Evolutionary conservation across 2,113 vertebrate species (phyloP).

Genomic region (Stegastes partitus): DNA sequence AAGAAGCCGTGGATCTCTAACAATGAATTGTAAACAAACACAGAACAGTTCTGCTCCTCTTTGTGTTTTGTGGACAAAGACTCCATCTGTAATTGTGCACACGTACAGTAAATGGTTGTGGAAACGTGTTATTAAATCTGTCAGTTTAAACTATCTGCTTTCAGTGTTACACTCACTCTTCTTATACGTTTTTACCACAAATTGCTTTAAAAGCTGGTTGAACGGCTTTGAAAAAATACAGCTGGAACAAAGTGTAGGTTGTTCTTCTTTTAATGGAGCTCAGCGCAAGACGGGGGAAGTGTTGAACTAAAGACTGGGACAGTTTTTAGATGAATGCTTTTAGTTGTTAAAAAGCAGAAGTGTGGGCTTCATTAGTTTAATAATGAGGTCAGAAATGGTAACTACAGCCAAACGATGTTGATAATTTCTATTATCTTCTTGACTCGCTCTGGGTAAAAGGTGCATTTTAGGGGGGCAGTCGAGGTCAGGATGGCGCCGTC

Average conservation of each 20-base stretch:
- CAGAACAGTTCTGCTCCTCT: conserved; percentile 23
- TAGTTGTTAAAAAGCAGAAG: neutral
- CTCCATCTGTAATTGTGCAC: conserved; percentile 11
- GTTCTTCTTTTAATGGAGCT: conserved; percentile 7
- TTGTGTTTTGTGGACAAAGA: conserved; percentile 38
- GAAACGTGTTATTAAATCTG: conserved; percentile 39
- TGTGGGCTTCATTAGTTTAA: neutral
- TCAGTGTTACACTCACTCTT: neutral
- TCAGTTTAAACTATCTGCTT: neutral
- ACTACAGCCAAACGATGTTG: neutral
- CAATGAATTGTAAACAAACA: conserved; percentile 59
- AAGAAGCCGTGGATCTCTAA: conserved; percentile 29
- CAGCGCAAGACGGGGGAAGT: neutral
- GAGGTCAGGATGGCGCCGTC: conserved; percentile 8
- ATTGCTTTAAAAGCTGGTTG: neutral
- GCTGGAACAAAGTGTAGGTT: neutral
- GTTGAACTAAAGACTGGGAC: too few relatives aligned
- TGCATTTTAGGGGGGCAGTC: neutral
- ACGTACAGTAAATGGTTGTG: conserved; percentile 18
- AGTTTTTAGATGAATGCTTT: too few relatives aligned
- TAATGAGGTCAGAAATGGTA: neutral
- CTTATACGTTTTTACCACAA: neutral
- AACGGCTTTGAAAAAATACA: neutral
- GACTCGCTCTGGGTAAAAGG: neutral
- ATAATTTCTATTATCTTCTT: conserved; percentile 2